Evolutionary conservation across 2,797 vertebrate species (phyloP).

Genomic region (Bradypodion pumilum): DNA sequence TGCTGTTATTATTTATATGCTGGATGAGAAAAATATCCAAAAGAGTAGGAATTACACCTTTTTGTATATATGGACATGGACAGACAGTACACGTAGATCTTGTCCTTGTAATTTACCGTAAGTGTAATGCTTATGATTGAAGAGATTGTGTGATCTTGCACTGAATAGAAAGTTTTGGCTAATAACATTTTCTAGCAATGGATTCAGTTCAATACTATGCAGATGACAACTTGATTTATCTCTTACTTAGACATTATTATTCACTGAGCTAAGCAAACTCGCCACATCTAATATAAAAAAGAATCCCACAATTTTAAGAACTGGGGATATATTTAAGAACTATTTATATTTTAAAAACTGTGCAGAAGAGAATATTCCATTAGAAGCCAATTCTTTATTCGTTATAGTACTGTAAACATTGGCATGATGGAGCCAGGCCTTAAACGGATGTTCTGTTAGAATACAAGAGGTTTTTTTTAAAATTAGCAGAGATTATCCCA

Average conservation of each 20-base stretch:
- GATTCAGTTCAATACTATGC: neutral
- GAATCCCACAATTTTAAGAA: no score
- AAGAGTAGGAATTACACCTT: neutral
- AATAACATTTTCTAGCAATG: neutral
- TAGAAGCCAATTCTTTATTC: neutral
- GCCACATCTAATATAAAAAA: neutral
- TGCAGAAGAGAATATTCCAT: neutral
- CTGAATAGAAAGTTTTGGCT: neutral
- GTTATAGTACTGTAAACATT: neutral
- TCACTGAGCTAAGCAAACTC: neutral
- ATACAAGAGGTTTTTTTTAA: no score
- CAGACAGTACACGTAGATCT: no score
- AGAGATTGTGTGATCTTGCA: no score
- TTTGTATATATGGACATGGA: neutral
- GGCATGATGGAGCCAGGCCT: no score
- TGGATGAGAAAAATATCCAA: neutral
- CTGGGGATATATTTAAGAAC: no score
- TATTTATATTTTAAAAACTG: neutral
- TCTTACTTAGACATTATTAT: neutral
- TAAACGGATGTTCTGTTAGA: no score
- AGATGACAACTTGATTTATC: neutral
- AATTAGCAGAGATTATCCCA: no score
- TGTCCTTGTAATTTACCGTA: no score
- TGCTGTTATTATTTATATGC: neutral
- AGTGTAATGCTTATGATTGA: no score